Conservation (phyloP, 2,797 vertebrate genomes). For the Galago senegalensis region DNA sequence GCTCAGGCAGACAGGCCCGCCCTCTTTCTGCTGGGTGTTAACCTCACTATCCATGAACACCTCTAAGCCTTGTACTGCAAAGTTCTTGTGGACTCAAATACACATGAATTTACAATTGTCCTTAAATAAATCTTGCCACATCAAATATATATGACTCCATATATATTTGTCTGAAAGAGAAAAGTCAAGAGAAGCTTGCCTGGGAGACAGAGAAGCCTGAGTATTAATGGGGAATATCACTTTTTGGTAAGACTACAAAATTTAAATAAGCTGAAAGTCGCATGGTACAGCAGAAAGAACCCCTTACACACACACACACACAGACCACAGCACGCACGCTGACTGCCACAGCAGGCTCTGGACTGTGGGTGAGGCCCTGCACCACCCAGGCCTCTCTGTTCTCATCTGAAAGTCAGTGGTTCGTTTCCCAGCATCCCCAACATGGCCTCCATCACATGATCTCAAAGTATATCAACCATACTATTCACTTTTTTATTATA, state of each 20-base stretch:
- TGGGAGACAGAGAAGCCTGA: background rate
- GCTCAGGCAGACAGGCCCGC: background rate
- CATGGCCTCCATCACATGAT: background rate
- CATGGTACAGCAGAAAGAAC: background rate
- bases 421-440: background rate
- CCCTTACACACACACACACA: too few relatives aligned
- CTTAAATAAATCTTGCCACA: constrained; percentile 5
- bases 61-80: background rate
- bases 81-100: background rate
- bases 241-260: background rate
- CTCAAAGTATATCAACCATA: background rate
- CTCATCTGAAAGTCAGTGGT: background rate
- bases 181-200: background rate
- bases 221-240: background rate
- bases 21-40: background rate
- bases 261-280: background rate
- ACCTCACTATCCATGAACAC: background rate
- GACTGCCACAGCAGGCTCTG: background rate
- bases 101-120: background rate
- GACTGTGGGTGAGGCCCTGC: background rate
- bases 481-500: background rate
- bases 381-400: background rate
- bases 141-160: background rate
- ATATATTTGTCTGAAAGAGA: background rate
- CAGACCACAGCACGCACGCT: background rate